These are phyloP conservation scores for Perdita meconis DNA, from an alignment of 2,888 invertebrate species.

Conservation along the genomic window DNA sequence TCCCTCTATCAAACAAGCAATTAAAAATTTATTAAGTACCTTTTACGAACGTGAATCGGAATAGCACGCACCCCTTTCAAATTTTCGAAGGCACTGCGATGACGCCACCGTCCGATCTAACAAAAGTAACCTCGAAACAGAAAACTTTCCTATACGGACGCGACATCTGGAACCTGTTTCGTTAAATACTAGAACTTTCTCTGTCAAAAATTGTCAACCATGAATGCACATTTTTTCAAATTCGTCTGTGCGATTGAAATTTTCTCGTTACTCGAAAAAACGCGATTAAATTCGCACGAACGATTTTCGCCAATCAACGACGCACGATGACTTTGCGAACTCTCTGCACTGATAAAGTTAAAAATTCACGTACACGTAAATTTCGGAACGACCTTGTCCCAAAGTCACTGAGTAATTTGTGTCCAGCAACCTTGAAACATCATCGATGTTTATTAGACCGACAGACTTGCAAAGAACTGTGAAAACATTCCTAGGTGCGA, in stretches of 20 bases:
- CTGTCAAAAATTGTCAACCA: background rate
- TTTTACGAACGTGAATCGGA: background rate
- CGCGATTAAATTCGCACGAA: background rate
- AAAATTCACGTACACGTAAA: background rate
- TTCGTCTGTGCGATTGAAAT: background rate
- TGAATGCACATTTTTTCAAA: conserved; percentile 7
- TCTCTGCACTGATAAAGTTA: background rate
- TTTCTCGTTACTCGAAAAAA: background rate
- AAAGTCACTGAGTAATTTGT: conserved; percentile 10
- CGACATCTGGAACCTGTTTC: background rate
- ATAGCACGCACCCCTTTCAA: background rate
- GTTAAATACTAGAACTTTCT: background rate
- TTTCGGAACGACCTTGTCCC: background rate
- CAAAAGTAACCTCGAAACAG: background rate
- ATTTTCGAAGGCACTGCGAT: background rate
- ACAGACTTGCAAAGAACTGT: conserved; percentile 5
- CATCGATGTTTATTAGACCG: conserved; percentile 52
- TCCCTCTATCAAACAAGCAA: too few species aligned
- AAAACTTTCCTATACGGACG: background rate
- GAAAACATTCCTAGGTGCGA: background rate
- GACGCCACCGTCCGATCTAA: background rate
- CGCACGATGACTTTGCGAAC: conserved; percentile 18
- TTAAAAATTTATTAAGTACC: background rate
- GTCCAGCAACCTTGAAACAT: conserved; percentile 31
- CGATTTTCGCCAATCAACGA: background rate